Percentiles rank a stretch among this genome's conserved stretches.
phyloP scores from a whole-genome alignment of 2,113 vertebrate species.

The Cranoglanis bouderius region DNA sequence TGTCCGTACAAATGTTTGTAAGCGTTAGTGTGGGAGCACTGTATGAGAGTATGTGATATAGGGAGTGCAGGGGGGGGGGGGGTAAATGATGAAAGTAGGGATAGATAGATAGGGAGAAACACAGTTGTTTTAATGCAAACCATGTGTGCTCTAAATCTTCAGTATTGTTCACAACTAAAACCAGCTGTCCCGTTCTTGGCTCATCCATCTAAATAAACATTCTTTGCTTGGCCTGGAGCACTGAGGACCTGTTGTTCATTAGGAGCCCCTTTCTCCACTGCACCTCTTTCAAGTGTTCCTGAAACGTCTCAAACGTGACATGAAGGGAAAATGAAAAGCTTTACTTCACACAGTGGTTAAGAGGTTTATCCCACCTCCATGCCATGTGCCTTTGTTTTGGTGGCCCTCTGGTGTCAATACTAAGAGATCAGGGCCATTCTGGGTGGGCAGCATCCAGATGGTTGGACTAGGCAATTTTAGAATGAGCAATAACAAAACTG shows the following conservation, averaged over 20 bases:
- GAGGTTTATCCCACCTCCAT: constrained; percentile 48
- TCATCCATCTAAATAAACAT: constrained; percentile 79
- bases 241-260: constrained; percentile 70
- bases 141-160: constrained; percentile 70
- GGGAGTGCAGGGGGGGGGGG: constrained; percentile 15
- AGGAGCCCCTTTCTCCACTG: constrained; percentile 57
- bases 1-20: constrained; percentile 11
- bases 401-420: constrained; percentile 27
- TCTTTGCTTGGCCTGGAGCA: constrained; percentile 68
- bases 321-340: constrained; percentile 37
- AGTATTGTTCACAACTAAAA: constrained; percentile 76
- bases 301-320: constrained; percentile 46
- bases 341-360: constrained; percentile 36
- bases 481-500: constrained; percentile 44
- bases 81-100: constrained; percentile 41
- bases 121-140: constrained; percentile 64
- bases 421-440: constrained; percentile 25
- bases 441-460: constrained; percentile 45
- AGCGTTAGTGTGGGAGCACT: background rate
- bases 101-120: constrained; percentile 37
- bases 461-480: constrained; percentile 36
- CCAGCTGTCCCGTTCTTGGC: constrained; percentile 77
- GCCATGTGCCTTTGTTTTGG: constrained; percentile 8
- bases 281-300: constrained; percentile 50
- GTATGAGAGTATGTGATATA: constrained; percentile 20